These are phyloP conservation scores for Papilio glaucus DNA, from an alignment of 1,140 invertebrate genomes.

Conservation along the genomic window DNA sequence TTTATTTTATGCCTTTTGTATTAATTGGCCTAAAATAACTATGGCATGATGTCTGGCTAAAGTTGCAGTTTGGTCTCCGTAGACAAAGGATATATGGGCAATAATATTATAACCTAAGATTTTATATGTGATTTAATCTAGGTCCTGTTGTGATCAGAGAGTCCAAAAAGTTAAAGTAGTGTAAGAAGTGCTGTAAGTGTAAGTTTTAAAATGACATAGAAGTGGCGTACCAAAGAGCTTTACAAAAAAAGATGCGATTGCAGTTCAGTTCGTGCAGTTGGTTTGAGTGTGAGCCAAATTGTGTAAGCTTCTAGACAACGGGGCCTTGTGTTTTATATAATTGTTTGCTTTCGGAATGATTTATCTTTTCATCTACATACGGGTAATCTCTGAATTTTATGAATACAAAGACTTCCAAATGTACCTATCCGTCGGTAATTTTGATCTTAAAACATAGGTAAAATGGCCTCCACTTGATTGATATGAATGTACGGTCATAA, in stretches of 20 bases:
- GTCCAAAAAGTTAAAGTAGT: neutral
- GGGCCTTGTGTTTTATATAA: slow-evolving; percentile 41
- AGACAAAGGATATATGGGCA: too few species aligned
- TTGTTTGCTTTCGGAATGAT: slow-evolving; percentile 22
- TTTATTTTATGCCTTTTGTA: too few species aligned
- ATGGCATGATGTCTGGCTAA: too few species aligned
- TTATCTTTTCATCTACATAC: slow-evolving; percentile 5
- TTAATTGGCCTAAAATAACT: too few species aligned
- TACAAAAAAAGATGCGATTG: slow-evolving; percentile 23
- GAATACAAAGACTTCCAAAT: neutral
- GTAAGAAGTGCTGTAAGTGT: neutral
- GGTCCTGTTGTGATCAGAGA: neutral
- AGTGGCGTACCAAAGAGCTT: slow-evolving; percentile 14
- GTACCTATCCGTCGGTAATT: too few species aligned
- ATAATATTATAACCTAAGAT: too few species aligned
- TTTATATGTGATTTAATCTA: neutral
- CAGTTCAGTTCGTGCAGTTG: slow-evolving; percentile 38
- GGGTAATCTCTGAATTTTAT: neutral
- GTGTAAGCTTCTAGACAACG: slow-evolving; percentile 44
- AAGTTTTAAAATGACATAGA: neutral
- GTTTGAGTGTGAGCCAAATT: slow-evolving; percentile 57
- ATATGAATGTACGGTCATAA: too few species aligned
- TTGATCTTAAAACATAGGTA: too few species aligned
- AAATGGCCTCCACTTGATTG: too few species aligned
- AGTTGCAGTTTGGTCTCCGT: too few species aligned